Percentiles rank a stretch among this genome's conserved stretches.
These are phyloP conservation scores for Dioctria linearis DNA, from an alignment of 2,888 invertebrate genomes.

Conservation along the genomic window DNA sequence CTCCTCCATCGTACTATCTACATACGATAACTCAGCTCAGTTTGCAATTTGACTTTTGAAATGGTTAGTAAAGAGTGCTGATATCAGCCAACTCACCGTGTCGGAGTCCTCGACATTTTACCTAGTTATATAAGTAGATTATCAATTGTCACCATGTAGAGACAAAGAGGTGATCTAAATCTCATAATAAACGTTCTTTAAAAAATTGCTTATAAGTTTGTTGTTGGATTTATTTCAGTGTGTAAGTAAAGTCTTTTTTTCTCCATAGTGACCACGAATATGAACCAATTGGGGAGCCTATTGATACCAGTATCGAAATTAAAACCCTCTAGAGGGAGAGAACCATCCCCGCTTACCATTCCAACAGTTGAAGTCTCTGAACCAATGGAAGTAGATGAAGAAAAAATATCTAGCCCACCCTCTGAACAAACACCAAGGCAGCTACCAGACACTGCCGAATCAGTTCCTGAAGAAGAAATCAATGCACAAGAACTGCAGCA, in stretches of 20 bases:
- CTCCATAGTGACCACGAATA: slow-evolving; percentile 90
- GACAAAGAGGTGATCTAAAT: too few relatives aligned
- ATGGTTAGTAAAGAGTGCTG: too few relatives aligned
- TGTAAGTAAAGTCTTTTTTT: slow-evolving; percentile 17
- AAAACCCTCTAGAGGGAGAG: not conserved
- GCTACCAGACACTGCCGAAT: slow-evolving; percentile 69
- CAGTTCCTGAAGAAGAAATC: slow-evolving; percentile 72
- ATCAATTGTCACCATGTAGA: too few relatives aligned
- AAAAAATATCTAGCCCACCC: not conserved
- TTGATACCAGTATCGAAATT: slow-evolving; percentile 57
- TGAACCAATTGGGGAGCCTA: slow-evolving; percentile 87
- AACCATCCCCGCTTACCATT: slow-evolving; percentile 29
- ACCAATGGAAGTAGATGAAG: slow-evolving; percentile 48
- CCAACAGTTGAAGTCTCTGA: slow-evolving; percentile 42
- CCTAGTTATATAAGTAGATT: too few relatives aligned
- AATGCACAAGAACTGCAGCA: slow-evolving; percentile 75
- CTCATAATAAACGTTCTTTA: too few relatives aligned
- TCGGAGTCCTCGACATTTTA: too few relatives aligned
- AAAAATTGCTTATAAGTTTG: too few relatives aligned
- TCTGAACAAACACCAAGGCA: slow-evolving; percentile 65
- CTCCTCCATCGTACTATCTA: too few relatives aligned
- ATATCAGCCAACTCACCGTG: too few relatives aligned
- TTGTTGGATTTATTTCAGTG: too few relatives aligned
- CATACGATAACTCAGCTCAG: too few relatives aligned
- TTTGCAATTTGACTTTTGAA: too few relatives aligned